A percentile compares a stretch with the other conserved stretches of the same genome.
Evolutionary conservation across 2,113 vertebrate genomes (phyloP).

Genomic region (Spea bombifrons): DNA sequence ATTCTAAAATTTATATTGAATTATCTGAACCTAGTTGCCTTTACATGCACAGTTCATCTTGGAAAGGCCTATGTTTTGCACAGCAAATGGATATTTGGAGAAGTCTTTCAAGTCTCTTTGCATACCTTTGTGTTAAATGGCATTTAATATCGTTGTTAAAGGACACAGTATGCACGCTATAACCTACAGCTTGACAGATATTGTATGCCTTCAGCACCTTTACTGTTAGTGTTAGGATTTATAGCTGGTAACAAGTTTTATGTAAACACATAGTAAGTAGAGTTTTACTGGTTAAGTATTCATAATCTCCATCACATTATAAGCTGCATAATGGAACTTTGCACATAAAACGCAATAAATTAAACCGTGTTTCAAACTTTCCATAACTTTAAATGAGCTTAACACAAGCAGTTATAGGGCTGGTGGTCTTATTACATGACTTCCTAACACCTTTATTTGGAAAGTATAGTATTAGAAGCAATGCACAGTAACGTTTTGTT

Average conservation of each 20-base stretch:
- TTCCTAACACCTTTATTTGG: constrained; percentile 34
- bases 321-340: constrained; percentile 26
- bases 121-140: constrained; percentile 16
- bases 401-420: constrained; percentile 31
- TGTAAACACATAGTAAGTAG: constrained; percentile 44
- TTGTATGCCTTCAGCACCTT: constrained; percentile 35
- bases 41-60: too few species aligned
- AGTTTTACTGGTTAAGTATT: constrained; percentile 21
- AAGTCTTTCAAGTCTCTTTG: background rate
- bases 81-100: background rate
- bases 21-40: too few species aligned
- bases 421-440: constrained; percentile 31
- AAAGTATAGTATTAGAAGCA: constrained; percentile 30
- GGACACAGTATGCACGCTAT: constrained; percentile 39
- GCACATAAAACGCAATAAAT: constrained; percentile 26
- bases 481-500: constrained; percentile 10
- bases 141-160: constrained; percentile 44
- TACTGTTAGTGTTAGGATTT: constrained; percentile 47
- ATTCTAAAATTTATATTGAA: too few species aligned
- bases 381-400: constrained; percentile 49
- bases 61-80: too few species aligned
- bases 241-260: constrained; percentile 43
- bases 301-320: background rate
- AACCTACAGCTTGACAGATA: constrained; percentile 29
- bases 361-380: constrained; percentile 37